Evolutionary conservation across 2,888 invertebrate species (phyloP), one percentile per base, ranked within the genome.

Genomic region (Lochmaea crataegi): DNA sequence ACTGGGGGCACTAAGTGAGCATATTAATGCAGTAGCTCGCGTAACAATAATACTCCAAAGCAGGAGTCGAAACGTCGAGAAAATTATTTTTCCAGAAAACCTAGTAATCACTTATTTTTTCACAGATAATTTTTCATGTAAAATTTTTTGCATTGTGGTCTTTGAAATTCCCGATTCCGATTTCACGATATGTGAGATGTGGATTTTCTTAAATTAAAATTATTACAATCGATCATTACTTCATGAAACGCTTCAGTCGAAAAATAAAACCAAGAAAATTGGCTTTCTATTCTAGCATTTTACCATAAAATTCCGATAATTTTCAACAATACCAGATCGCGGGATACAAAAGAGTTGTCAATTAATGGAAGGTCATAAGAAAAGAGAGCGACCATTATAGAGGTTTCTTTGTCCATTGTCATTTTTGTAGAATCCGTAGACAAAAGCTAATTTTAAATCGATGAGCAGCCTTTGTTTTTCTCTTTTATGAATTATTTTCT

Each of bases 321-420:
- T 76, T 74, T 71, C 66, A 68, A 68, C 68, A 58, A 75, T 76
- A 41, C 60, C 69, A 68, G 61, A 68, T 71, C 71, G 68, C 69
- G 53, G 58, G 71, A 70, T 74, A 78, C 78, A 75, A 78, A 77
- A 76, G 80, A 75, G 75, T 53, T 53, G 53, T 77, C 79, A 78
- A 75, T 78, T 77, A 70, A 78, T 77, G 66, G 78, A 80, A 80
- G 80, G 77, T 78, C 79, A 78, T 71, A 78, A 77, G 78, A 78
- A 78, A 70, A 70, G 70, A 76, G 73, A 75, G 63, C 75, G 77
- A 72, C 78, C 70, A 74, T 78, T 77, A 76, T 77, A 66, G 72
- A 74, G 75, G 75, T 78, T 81, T 82, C 82, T 78, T 81, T 77
- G 79, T 79, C 79, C 81, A 82, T 82, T 82, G 82, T 82, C 80